Base-by-base conservation (phyloP, 2,113 vertebrate genomes). In the Alligator mississippiensis region DNA sequence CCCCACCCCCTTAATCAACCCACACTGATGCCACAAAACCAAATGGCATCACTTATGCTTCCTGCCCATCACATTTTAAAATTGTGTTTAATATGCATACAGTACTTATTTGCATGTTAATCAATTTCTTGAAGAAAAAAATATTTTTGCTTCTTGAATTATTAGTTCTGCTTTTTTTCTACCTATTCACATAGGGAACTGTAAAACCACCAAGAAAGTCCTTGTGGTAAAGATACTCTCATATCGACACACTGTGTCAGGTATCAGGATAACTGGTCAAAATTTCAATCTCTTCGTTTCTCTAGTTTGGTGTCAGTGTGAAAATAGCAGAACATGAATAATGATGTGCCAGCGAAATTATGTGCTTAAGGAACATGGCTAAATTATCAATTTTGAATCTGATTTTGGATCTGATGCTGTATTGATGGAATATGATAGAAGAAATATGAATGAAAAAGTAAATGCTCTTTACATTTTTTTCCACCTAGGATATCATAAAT, bases 1-100 rank as follows among this genome's bases (percentile, higher is more conserved):
- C 97, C 96, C 97, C 96, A 91, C 97, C 96, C 96, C 97, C 97
- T 96, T 94, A 96, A 97, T 95, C 97, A 97, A 93, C 97, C 98
- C 97, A 98, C 98, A 98, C 96, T 97, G 95, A 92, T 96, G 96
- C 97, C 97, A 97, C 97, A 97, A 96, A 97, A 98, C 97, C 97
- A 97, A 97, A 98, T 97, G 97, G 97, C 97, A 97, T 97, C 96
- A 96, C 97, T 97, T 97, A 95, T 97, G 97, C 91, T 97, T 98
- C 97, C 95, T 98, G 96, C 96, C 77, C 79, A 93, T 95, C 92
- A 96, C 96, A 97, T 97, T 96, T 95, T 96, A 93, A 97, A 98
- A 96, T 95, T 34, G 61, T 95, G 96, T 93, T 95, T 90, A 97
- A 97, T 94, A 97, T 89, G 95, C 93, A 97, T 94, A 91, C 93